These are phyloP conservation scores for Diuraphis noxia DNA, from an alignment of 1,140 invertebrate species.

Conservation along the genomic window DNA sequence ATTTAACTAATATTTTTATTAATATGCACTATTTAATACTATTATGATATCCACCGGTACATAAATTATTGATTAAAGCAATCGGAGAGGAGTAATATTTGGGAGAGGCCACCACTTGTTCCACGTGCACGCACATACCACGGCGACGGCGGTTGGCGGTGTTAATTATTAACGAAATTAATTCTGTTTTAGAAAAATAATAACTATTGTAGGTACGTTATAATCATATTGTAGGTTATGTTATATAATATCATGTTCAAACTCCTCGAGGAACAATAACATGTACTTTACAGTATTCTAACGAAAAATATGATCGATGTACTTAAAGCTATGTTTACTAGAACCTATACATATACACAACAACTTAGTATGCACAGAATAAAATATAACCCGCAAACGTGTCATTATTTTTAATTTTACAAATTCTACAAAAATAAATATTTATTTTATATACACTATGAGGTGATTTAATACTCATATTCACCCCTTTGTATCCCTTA, in stretches of 20 bases:
- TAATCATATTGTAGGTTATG: neutral
- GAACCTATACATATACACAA: neutral
- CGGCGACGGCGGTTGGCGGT: neutral
- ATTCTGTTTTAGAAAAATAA: neutral
- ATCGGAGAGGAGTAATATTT: neutral
- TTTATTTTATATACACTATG: neutral
- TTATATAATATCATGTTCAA: neutral
- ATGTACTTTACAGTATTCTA: neutral
- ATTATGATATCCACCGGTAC: neutral
- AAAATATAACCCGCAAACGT: neutral
- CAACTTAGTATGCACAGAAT: neutral
- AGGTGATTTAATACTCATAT: too few species aligned
- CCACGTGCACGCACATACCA: neutral
- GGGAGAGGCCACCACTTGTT: conserved; percentile 3
- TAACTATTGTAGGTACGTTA: neutral
- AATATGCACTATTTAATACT: neutral
- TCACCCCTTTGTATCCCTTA: neutral
- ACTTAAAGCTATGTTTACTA: neutral
- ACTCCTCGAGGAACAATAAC: neutral
- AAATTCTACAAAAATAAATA: neutral
- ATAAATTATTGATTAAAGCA: conserved; percentile 4
- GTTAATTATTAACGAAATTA: neutral
- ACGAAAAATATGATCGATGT: neutral
- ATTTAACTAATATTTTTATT: conserved; percentile 39
- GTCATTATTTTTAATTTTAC: neutral